Base-by-base conservation (phyloP, 2,113 vertebrate genomes). In the Pterocles orientalis region DNA sequence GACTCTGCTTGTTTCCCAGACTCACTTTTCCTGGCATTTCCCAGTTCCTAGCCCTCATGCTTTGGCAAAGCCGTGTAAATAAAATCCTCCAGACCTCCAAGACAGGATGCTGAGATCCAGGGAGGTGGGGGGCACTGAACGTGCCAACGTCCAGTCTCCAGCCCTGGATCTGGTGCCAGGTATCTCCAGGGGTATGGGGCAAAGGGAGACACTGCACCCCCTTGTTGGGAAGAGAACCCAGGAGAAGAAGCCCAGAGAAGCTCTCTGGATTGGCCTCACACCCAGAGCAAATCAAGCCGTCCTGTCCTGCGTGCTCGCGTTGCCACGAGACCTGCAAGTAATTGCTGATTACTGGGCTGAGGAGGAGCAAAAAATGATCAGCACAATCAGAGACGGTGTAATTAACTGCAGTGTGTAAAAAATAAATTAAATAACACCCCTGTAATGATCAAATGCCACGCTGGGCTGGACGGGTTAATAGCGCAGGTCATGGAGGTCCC, bases 171-270 rank as follows among this genome's bases (percentile, higher is more conserved):
- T 14, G 65, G 31, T 24, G 50, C n/a, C 36, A 3, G 54, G 8
- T 1, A 2, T 12, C 81, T 26, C 3, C 5, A 12, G 33, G 60
- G 28, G 3, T 18, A 3, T 3, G 39, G 28, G 9, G 14, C 31
- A 13, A 2, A 21, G 0, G 0, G 48, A n/a, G 10, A 3, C 3
- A 1, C 31, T 31, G 2, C 18, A 2, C 2, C 3, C 18, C 68
- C 19, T 2, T 3, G 8, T 0, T 15, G 72, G 61, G 43, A 24
- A 19, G n/a, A 34, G 66, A 26, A 12, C 11, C 6, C 25, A 1
- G 20, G 10, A 36, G 29, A 2, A 29, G 31, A 39, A 1, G 5
- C 57, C 58, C 12, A 1, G 0, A 57, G 71, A 23, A 33, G 17
- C 65, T 6, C 4, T 12, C 41, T 41, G 41, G 41, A 41, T 41